These are phyloP conservation scores for Gymnorhina tibicen DNA, from an alignment of 2,113 vertebrate species.

Conservation along the genomic window DNA sequence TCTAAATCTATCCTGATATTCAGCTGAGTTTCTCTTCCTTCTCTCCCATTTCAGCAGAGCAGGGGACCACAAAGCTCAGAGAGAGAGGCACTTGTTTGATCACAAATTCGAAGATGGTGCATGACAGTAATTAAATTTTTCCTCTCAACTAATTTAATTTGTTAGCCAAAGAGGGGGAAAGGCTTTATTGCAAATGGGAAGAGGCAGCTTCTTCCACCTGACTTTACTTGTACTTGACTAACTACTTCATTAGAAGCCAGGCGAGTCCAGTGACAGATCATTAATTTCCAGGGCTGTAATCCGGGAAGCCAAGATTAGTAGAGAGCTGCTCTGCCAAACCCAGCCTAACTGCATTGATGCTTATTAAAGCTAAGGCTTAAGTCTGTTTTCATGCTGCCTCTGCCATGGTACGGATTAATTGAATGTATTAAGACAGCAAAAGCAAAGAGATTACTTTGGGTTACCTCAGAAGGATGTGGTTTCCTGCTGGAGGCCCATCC, in stretches of 20 bases:
- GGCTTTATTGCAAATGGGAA: conserved; percentile 35
- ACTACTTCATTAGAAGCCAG: conserved; percentile 58
- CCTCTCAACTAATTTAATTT: conserved; percentile 72
- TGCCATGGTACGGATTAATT: conserved; percentile 31
- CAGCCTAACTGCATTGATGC: conserved; percentile 14
- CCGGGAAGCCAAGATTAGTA: conserved; percentile 50
- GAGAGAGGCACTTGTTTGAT: neutral
- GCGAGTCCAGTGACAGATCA: conserved; percentile 48
- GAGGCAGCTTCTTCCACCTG: conserved; percentile 63
- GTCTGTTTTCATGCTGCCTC: conserved; percentile 14
- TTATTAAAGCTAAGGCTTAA: conserved; percentile 49
- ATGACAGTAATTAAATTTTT: conserved; percentile 68
- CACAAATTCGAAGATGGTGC: conserved; percentile 45
- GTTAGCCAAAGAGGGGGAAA: conserved; percentile 39
- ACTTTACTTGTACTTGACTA: conserved; percentile 57
- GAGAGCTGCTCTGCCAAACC: conserved; percentile 33
- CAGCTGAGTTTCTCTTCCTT: neutral
- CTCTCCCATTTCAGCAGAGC: neutral
- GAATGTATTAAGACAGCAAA: neutral
- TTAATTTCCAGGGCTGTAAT: conserved; percentile 72
- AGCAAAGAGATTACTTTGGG: neutral
- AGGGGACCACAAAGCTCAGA: neutral
- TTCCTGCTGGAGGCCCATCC: neutral
- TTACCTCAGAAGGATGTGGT: neutral
- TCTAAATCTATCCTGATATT: neutral